Base-by-base conservation (phyloP, 2,888 invertebrate species). In the Drosophila hamatofila region DNA sequence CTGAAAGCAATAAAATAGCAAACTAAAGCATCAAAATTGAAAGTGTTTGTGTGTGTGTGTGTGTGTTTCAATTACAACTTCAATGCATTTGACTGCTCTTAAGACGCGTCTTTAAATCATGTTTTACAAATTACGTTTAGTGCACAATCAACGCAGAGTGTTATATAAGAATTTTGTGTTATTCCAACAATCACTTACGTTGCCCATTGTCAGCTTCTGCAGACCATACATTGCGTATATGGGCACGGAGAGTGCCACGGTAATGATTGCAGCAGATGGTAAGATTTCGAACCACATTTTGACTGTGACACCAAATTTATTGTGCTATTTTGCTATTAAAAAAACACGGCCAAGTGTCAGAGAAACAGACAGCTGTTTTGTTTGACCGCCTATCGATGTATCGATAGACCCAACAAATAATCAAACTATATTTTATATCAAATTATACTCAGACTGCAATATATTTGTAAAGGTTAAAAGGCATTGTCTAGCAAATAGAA, bases 271-370 rank as follows among this genome's bases (percentile, higher is more conserved):
- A 74, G 94, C 94, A 83, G 94, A 94, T 16, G 96, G 96, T 83
- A 96, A 86, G 91, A 96, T 94, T 94, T 96, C 96, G 92, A 95
- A 96, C 96, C 96, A 96, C 96, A 96, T 96, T 91, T 83, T 92
- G 37, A 42, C 56, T 56, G 46, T 57, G 54, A 46, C n/a, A 55
- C 63, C 49, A 67, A 61, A 61, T 35, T 59, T 72, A 51, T 57
- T 74, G 48, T 68, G 61, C 61, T 78, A 67, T 70, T 78, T 64
- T 58, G 35, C 35, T 35, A 49, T 41, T 46, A 57, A 72, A 67
- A 30, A 74, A 75, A 75, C 60, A 79, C 70, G 48, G 55, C 55
- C 42, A 44, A 74, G 16, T 60, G 49, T 49, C 49, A 27, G 23
- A 41, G 25, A 21, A 35, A 21, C 52, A 21, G 37, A 64, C 78